These are phyloP conservation scores for Sparus aurata DNA, from an alignment of 2,797 vertebrate species.

Conservation along the genomic window DNA sequence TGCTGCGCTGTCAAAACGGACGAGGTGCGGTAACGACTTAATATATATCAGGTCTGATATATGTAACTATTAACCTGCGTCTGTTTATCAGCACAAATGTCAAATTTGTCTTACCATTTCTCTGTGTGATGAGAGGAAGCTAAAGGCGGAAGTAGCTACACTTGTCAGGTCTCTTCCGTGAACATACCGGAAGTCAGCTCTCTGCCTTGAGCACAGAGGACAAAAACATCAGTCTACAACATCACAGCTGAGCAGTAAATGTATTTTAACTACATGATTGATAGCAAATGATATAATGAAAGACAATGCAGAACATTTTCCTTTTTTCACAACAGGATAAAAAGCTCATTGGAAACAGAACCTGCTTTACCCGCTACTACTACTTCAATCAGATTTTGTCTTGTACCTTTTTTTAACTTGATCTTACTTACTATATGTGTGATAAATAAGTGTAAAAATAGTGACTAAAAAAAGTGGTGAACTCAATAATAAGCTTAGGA, in stretches of 20 bases:
- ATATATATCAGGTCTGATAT: accelerated
- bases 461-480: too few relatives aligned
- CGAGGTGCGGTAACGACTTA: accelerated
- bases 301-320: background rate
- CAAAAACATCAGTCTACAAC: too few relatives aligned
- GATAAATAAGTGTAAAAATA: too few relatives aligned
- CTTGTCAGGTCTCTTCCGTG: constrained; percentile 62
- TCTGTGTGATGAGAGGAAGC: constrained; percentile 60
- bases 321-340: background rate
- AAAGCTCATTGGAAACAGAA: background rate
- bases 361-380: background rate
- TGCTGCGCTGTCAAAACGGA: accelerated
- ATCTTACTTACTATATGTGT: too few relatives aligned
- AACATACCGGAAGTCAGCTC: constrained; percentile 60
- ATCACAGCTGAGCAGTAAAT: too few relatives aligned
- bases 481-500: too few relatives aligned
- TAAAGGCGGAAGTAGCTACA: constrained; percentile 81
- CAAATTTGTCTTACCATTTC: constrained; percentile 82
- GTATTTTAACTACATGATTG: background rate
- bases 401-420: too few relatives aligned
- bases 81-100: background rate
- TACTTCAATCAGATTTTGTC: background rate
- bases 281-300: background rate
- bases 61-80: background rate
- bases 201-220: too few relatives aligned